Evolutionary conservation across 2,797 vertebrate species (phyloP), one percentile per base, ranked within the genome.

Genomic region (Odontamblyopus lacepedii): DNA sequence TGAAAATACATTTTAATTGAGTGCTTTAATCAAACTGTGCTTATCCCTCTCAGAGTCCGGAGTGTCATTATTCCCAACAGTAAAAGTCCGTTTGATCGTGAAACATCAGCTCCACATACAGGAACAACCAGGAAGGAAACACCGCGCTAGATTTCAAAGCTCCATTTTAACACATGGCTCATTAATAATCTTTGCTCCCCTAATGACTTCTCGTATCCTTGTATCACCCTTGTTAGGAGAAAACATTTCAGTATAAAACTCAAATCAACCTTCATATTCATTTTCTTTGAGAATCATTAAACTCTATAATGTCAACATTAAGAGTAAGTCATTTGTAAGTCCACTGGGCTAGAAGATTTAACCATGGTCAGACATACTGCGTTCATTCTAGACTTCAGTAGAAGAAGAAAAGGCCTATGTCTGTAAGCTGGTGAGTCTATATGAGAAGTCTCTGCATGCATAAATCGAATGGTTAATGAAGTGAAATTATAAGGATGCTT

Each of bases 161-260:
- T 57, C 73, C 50, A 78, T 77, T 83, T 80, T 77, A 59, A 78
- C 72, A 65, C 76, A 53, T 71, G 75, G 69, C 75, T 88, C 88
- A 87, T 92, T 87, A 87, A 91, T 91, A 88, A 88, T 85, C 79
- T 27, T 88, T 88, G 85, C 56, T 74, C 62, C 32, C 83, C 72
- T 89, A 91, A 92, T 82, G 85, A 84, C 85, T 86, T 83, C 35
- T 59, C 77, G 30, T 82, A 78, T 78, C 72, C 74, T 69, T 53
- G 77, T 80, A 82, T 80, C 69, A 76, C 70, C 74, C 72, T 84
- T 61, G 85, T 79, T 83, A 80, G 48, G 71, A 69, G 60, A 66
- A 85, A 83, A 85, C 76, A 77, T 78, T 78, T 76, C 72, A 71
- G 30, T 61, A 62, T 29, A 51, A 56, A 72, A 68, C 41, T 26